phyloP scores from a whole-genome alignment of 2,113 vertebrate species.

The Mus musculus region GRCm39 chr16:3115001-3115500 shows the following conservation, averaged over 20 bases:
- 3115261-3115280: not conserved
- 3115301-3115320: not conserved
- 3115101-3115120: not conserved
- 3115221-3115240: not conserved
- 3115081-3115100: not conserved
- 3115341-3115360: not conserved
- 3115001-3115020: constrained; percentile 55
- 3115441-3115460: not conserved
- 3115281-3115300: not conserved
- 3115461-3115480: not conserved
- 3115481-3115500: not conserved
- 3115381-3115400: not conserved
- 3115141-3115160: not conserved
- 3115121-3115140: not conserved
- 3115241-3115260: not conserved
- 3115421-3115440: not conserved
- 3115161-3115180: not conserved
- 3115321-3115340: not conserved
- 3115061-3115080: not conserved
- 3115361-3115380: not conserved
- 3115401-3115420: not conserved
- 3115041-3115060: constrained; percentile 38
- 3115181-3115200: not conserved
- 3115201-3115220: not conserved
- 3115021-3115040: not conserved